phyloP scores from a whole-genome alignment of 2,888 invertebrate species.

The Pseudolycoriella hygida region DNA sequence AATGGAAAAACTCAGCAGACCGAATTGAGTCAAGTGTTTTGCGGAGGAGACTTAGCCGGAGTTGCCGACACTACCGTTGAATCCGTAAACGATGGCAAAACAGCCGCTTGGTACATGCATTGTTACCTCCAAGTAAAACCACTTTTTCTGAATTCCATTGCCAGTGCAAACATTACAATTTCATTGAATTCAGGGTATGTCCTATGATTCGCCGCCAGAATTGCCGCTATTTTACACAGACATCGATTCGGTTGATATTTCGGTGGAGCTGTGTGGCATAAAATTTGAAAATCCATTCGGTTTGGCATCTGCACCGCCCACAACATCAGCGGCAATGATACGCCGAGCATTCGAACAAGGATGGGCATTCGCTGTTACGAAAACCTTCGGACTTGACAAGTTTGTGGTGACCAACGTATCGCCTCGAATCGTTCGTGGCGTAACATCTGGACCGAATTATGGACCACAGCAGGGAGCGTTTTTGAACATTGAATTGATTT shows the following conservation, averaged over 20 bases:
- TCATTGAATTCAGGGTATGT: constrained; percentile 31
- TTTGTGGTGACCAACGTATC: constrained; percentile 94
- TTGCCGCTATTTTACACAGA: constrained; percentile 85
- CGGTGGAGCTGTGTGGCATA: constrained; percentile 82
- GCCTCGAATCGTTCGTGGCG: constrained; percentile 87
- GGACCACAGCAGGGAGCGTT: constrained; percentile 96
- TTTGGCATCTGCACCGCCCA: constrained; percentile 91
- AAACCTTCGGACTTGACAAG: constrained; percentile 92
- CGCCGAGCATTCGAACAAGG: constrained; percentile 87
- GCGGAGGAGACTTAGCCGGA: constrained; percentile 91
- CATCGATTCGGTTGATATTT: constrained; percentile 86
- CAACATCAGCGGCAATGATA: constrained; percentile 89
- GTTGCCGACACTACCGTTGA: constrained; percentile 95
- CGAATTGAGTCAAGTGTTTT: constrained; percentile 62
- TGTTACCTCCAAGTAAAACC: constrained; percentile 60
- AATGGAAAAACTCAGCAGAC: constrained; percentile 62
- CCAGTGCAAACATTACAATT: too few species aligned
- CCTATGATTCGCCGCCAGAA: constrained; percentile 44
- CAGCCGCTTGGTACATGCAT: constrained; percentile 91
- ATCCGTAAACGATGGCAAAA: constrained; percentile 96
- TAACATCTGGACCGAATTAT: constrained; percentile 76
- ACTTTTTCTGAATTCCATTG: too few species aligned
- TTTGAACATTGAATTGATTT: constrained; percentile 94
- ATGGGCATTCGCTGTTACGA: constrained; percentile 96
- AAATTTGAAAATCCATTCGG: constrained; percentile 95